phyloP scores from a whole-genome alignment of 2,797 vertebrate species.

The Malacoraja senta region DNA sequence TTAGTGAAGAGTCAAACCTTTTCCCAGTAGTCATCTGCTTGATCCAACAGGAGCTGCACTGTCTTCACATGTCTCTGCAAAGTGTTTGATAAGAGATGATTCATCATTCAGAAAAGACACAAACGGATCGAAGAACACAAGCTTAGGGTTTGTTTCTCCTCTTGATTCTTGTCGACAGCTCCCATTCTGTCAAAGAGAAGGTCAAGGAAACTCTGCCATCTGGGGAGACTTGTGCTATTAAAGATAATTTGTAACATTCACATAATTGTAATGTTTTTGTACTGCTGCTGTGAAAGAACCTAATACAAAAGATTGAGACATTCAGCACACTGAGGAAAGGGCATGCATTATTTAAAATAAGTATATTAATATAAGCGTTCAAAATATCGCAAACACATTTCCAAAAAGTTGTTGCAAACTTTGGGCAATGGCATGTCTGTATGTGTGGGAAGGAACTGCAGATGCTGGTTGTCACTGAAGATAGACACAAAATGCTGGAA shows the following conservation, averaged over 20 bases:
- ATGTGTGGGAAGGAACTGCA: too few relatives aligned
- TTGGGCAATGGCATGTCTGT: neutral
- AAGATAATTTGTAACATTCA: neutral
- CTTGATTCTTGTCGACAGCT: neutral
- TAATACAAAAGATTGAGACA: neutral
- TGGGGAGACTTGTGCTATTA: neutral
- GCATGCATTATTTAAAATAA: neutral
- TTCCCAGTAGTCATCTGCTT: neutral
- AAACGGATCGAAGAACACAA: neutral
- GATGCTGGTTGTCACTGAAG: too few relatives aligned
- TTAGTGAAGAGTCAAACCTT: slow-evolving; percentile 6
- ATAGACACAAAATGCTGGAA: too few relatives aligned
- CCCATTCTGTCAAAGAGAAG: slow-evolving; percentile 19
- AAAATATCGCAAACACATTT: neutral
- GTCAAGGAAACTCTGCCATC: slow-evolving; percentile 18
- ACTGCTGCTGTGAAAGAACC: neutral
- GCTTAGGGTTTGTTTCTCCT: neutral
- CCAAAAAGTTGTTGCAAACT: neutral
- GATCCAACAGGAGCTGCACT: neutral
- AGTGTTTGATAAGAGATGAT: slow-evolving; percentile 33
- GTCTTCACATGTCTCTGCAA: slow-evolving; percentile 27
- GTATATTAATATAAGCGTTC: neutral
- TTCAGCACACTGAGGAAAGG: too few relatives aligned
- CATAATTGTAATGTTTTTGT: neutral
- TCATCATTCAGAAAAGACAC: neutral